These are phyloP conservation scores for Neodiprion pinetum DNA, from an alignment of 1,140 invertebrate genomes.

Conservation along the genomic window DNA sequence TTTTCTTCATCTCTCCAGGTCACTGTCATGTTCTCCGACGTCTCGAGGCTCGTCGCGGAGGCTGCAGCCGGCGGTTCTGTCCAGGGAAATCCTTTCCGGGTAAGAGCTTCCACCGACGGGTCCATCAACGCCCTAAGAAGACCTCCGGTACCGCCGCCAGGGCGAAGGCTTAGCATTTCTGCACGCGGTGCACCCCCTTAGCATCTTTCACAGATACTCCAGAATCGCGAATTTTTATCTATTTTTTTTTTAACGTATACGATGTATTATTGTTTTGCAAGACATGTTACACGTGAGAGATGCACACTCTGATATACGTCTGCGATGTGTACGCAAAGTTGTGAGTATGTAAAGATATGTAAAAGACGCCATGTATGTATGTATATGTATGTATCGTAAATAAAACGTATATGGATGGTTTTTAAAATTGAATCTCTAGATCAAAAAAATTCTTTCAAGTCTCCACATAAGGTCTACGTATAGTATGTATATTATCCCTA, in stretches of 20 bases:
- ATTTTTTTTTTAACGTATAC: not conserved
- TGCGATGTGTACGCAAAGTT: no score
- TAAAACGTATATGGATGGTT: no score
- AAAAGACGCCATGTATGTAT: no score
- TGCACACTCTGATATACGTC: no score
- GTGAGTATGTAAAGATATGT: no score
- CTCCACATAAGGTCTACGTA: no score
- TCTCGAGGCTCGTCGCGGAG: constrained; percentile 34
- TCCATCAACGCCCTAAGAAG: constrained; percentile 29
- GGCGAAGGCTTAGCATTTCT: constrained; percentile 55
- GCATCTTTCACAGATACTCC: not conserved
- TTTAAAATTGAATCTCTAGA: no score
- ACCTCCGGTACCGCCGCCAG: constrained; percentile 27
- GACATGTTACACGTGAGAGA: no score
- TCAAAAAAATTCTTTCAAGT: no score
- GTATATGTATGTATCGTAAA: no score
- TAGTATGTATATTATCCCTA: no score
- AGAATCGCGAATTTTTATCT: not conserved
- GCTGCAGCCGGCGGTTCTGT: constrained; percentile 26
- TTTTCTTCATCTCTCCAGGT: constrained; percentile 33
- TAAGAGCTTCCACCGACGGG: constrained; percentile 70
- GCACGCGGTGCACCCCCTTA: constrained; percentile 41
- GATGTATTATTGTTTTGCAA: no score
- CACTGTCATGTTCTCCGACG: constrained; percentile 38
- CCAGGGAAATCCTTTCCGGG: constrained; percentile 60